Conservation (phyloP, 2,113 vertebrate genomes). For the Tychaedon coryphoeus region DNA sequence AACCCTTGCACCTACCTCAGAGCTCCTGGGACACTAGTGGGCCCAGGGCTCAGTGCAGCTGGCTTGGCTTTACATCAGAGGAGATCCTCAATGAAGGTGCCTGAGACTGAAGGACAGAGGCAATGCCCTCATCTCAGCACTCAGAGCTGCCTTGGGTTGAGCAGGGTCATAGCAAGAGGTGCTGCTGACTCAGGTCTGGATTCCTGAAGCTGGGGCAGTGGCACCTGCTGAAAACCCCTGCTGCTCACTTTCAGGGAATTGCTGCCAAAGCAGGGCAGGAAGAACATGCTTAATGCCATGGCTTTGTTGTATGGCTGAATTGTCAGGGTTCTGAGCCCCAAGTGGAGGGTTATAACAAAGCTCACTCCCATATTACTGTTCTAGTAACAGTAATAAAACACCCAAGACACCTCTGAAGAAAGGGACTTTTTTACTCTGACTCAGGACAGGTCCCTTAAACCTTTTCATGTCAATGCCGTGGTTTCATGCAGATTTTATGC, state of each 20-base stretch:
- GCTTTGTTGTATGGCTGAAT: background rate
- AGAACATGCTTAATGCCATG: background rate
- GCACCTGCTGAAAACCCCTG: background rate
- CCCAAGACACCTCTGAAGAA: background rate
- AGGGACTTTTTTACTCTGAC: background rate
- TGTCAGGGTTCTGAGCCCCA: background rate
- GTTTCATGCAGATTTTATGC: background rate
- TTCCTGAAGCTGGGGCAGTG: background rate
- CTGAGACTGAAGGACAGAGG: background rate
- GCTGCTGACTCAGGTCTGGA: background rate
- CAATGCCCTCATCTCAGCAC: background rate
- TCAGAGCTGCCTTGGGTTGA: accelerated
- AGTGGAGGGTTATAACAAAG: background rate
- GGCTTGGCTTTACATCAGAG: accelerated
- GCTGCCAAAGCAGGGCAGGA: background rate
- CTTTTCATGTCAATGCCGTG: background rate
- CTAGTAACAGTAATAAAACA: background rate
- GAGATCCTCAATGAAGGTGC: background rate
- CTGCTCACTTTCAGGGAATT: background rate
- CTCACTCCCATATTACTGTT: background rate
- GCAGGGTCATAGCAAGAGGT: background rate
- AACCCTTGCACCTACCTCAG: background rate
- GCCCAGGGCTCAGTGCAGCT: background rate
- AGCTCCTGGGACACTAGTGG: background rate
- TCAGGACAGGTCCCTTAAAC: background rate